Conservation (phyloP, 2,113 vertebrate species). For the Quiscalus mexicanus region DNA sequence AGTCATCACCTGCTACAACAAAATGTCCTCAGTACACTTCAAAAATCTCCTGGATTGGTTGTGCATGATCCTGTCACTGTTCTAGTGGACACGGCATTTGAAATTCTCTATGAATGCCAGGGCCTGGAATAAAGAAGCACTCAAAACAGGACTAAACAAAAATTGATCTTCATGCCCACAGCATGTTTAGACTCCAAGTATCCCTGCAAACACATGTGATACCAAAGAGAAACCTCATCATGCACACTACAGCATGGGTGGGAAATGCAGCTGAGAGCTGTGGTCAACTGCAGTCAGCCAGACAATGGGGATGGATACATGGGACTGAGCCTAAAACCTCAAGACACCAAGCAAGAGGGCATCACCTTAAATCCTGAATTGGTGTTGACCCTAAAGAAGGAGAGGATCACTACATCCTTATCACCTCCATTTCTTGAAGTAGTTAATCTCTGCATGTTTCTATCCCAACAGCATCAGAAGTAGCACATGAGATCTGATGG, state of each 20-base stretch:
- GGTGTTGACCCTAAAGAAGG: neutral
- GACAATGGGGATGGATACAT: rapidly evolving
- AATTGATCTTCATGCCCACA: neutral
- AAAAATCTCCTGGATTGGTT: neutral
- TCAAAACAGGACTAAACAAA: neutral
- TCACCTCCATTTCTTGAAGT: neutral
- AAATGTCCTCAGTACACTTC: neutral
- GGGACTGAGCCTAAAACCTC: neutral
- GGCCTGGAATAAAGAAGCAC: neutral
- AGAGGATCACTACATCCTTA: neutral
- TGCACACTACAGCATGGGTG: neutral
- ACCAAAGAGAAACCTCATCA: neutral
- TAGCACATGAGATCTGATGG: neutral
- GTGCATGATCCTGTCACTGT: neutral
- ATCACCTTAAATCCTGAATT: neutral
- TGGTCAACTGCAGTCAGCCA: neutral
- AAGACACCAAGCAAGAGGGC: neutral
- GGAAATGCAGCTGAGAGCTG: neutral
- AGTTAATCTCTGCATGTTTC: neutral
- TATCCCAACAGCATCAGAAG: neutral
- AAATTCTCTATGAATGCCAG: neutral
- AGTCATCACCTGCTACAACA: neutral
- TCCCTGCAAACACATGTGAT: neutral
- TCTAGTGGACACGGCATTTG: neutral
- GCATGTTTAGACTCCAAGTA: neutral